Conservation (phyloP, 2,113 vertebrate species). For the Ophiodon elongatus region DNA sequence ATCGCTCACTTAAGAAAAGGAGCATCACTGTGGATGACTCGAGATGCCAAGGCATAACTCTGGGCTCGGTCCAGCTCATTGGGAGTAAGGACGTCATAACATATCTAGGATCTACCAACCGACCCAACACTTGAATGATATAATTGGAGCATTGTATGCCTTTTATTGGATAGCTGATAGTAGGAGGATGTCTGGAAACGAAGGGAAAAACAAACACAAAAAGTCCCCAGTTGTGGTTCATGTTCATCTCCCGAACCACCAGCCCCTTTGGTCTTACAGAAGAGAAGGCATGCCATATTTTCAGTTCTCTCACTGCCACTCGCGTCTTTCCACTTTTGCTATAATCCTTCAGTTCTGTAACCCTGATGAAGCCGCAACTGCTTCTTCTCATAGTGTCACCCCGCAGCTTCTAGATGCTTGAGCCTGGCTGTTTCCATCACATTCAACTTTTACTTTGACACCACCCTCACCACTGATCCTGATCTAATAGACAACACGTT, state of each 20-base stretch:
- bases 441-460: conserved; percentile 11
- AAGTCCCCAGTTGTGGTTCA: not conserved
- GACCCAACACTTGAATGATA: not conserved
- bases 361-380: not conserved
- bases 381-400: not conserved
- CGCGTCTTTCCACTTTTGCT: not conserved
- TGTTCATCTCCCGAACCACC: not conserved
- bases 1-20: not conserved
- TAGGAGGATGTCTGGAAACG: not conserved
- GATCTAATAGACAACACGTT: not conserved
- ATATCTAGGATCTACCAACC: not conserved
- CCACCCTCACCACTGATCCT: not conserved
- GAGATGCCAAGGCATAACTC: conserved; percentile 3
- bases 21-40: not conserved
- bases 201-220: not conserved
- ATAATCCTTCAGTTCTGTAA: not conserved
- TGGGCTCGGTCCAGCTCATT: not conserved
- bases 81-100: not conserved
- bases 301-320: not conserved
- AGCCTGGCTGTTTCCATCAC: conserved; percentile 5
- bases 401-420: conserved; percentile 24
- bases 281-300: not conserved
- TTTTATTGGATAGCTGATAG: not conserved
- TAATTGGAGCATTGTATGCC: not conserved
- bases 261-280: not conserved